Evolutionary conservation across 2,797 vertebrate species (phyloP).

Genomic region (Danio jaintianensis): DNA sequence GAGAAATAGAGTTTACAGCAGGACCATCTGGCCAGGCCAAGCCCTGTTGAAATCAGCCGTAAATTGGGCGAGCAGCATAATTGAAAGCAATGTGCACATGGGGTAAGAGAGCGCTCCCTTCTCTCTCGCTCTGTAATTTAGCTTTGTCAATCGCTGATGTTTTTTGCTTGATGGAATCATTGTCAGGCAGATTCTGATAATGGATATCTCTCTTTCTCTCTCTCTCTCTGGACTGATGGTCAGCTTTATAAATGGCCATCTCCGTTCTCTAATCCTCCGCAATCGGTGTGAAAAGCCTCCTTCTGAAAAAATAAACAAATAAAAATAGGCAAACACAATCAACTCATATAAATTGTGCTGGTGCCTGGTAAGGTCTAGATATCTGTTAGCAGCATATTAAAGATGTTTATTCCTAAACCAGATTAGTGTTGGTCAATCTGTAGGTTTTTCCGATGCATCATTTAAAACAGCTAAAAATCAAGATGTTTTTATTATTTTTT

Average conservation of each 20-base stretch:
- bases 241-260: slow-evolving; percentile 13
- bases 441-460: neutral
- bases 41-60: slow-evolving; percentile 68
- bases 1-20: slow-evolving; percentile 70
- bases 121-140: slow-evolving; percentile 44
- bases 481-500: too few relatives aligned
- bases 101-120: slow-evolving; percentile 29
- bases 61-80: slow-evolving; percentile 64
- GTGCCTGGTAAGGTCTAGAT: slow-evolving; percentile 21
- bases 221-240: neutral
- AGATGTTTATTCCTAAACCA: neutral
- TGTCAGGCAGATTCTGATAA: slow-evolving; percentile 18
- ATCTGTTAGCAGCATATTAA: slow-evolving; percentile 39
- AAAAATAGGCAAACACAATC: slow-evolving; percentile 47
- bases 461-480: neutral
- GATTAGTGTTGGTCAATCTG: neutral
- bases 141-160: slow-evolving; percentile 21
- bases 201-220: slow-evolving; percentile 23
- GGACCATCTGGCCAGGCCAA: slow-evolving; percentile 73
- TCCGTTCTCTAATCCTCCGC: neutral
- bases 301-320: slow-evolving; percentile 7
- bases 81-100: slow-evolving; percentile 66
- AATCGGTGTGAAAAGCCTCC: slow-evolving; percentile 29
- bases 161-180: slow-evolving; percentile 42
- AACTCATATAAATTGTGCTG: slow-evolving; percentile 44